Percentiles rank a stretch among this genome's conserved stretches.
Conservation (phyloP, 2,888 invertebrate genomes). For the Thereva unica region DNA sequence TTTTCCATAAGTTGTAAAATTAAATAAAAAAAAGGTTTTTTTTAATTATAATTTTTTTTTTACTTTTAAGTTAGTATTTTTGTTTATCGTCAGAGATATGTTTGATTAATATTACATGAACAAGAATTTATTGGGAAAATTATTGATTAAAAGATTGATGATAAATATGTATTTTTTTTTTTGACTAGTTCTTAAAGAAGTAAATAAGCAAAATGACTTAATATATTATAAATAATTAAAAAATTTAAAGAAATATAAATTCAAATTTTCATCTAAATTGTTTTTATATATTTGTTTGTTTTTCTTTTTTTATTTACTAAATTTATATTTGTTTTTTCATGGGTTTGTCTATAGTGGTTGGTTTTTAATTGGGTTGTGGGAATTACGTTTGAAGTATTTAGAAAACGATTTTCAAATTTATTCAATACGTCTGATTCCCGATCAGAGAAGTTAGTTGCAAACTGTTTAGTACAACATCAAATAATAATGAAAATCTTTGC, state of each 20-base stretch:
- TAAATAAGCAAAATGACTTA: conserved; percentile 29
- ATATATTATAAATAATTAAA: conserved; percentile 30
- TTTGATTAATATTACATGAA: too few relatives aligned
- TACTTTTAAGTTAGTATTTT: conserved; percentile 19
- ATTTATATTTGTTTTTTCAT: too few relatives aligned
- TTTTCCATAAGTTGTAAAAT: conserved; percentile 32
- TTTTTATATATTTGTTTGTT: conserved; percentile 1
- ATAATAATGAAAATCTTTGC: too few relatives aligned
- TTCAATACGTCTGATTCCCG: too few relatives aligned
- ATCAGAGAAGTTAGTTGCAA: too few relatives aligned
- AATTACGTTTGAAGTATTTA: too few relatives aligned
- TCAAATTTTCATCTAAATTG: background rate
- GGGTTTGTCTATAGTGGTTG: too few relatives aligned
- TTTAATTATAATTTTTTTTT: conserved; percentile 11
- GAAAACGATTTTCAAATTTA: too few relatives aligned
- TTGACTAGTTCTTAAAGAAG: conserved; percentile 6
- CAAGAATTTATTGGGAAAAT: too few relatives aligned
- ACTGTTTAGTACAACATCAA: too few relatives aligned
- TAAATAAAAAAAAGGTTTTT: conserved; percentile 18
- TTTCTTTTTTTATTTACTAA: background rate
- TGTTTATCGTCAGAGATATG: background rate
- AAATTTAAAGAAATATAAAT: conserved; percentile 14
- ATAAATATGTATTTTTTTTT: conserved; percentile 19
- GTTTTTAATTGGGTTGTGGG: too few relatives aligned
- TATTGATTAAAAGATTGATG: conserved; percentile 5